Evolutionary conservation across 2,113 vertebrate species (phyloP).

Genomic region (Tetraodon nigroviridis): DNA sequence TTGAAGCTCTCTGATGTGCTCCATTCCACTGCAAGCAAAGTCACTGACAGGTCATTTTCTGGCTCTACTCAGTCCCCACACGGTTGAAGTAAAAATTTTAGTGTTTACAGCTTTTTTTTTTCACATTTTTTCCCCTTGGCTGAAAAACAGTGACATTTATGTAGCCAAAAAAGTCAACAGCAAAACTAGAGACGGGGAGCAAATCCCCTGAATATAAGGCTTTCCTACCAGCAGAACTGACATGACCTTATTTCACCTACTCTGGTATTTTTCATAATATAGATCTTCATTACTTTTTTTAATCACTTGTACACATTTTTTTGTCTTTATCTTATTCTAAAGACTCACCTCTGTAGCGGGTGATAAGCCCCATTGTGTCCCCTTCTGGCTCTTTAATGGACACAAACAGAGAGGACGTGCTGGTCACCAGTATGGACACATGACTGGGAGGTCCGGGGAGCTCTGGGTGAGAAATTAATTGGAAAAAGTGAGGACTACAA

Average conservation of each 20-base stretch:
- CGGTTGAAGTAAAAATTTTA: slow-evolving; percentile 9
- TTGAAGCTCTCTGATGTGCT: slow-evolving; percentile 65
- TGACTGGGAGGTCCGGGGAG: slow-evolving; percentile 63
- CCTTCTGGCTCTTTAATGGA: slow-evolving; percentile 59
- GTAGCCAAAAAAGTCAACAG: slow-evolving; percentile 8
- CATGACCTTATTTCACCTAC: slow-evolving; percentile 2
- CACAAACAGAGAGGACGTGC: slow-evolving; percentile 64
- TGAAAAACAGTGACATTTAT: slow-evolving; percentile 22
- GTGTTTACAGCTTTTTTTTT: slow-evolving; percentile 35
- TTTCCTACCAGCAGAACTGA: not conserved
- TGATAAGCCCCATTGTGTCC: slow-evolving; percentile 58
- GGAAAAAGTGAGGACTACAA: slow-evolving; percentile 8
- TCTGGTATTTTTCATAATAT: slow-evolving; percentile 1
- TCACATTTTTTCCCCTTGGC: slow-evolving; percentile 32
- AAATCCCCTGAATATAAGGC: not conserved
- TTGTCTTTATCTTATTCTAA: not conserved
- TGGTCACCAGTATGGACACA: slow-evolving; percentile 66
- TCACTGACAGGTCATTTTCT: slow-evolving; percentile 38
- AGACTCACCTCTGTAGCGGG: slow-evolving; percentile 66
- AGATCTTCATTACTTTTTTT: not conserved
- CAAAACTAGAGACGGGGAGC: not conserved
- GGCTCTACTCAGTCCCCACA: slow-evolving; percentile 32
- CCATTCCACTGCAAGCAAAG: slow-evolving; percentile 72
- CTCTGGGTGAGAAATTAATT: slow-evolving; percentile 39
- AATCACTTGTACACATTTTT: not conserved